Base-by-base conservation (phyloP, 2,888 invertebrate genomes). In the Papilio demoleus region DNA sequence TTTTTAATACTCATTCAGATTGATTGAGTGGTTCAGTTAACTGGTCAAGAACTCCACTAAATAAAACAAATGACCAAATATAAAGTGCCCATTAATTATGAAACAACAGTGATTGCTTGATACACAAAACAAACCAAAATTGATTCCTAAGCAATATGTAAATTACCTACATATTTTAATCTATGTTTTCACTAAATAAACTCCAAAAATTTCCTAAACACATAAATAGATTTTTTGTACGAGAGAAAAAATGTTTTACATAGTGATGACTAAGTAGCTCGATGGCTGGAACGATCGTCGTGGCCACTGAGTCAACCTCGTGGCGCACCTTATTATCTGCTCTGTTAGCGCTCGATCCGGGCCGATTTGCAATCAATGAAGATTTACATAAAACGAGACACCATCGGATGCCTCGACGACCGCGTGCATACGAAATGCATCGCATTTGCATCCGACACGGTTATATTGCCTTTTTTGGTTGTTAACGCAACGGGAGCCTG, bases 331-430 rank as follows among this genome's bases (percentile, higher is more conserved):
- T 80, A 81, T 84, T 80, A 81, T 78, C 78, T 77, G 76, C 76
- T 71, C 77, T 77, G 77, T 76, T 80, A 80, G 77, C 82, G 53
- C 80, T 80, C 82, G 82, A 85, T 87, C 79, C 75, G 77, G 81
- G 81, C 83, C 78, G 80, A 91, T 91, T 91, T 90, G 86, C 90
- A 91, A 90, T 91, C 84, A 90, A 88, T 89, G 80, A 81, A 81
- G 78, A 89, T 92, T 90, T 81, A 77, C 88, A 90, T 91, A 88
- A 86, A 85, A 77, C 82, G 80, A 82, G 81, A 78, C 80, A 78
- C 75, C 76, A 76, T 77, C 79, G 76, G 79, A 81, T 82, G 82
- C 81, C 76, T 73, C 74, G 68, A 71, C 75, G 77, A 75, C 77
- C 79, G 79, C 77, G 74, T 76, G 79, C 76, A 81, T 82, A 80